Evolutionary conservation across 1,140 invertebrate genomes (phyloP), one percentile per base, ranked within the genome.

Genomic region (Tetramorium simillimum): DNA sequence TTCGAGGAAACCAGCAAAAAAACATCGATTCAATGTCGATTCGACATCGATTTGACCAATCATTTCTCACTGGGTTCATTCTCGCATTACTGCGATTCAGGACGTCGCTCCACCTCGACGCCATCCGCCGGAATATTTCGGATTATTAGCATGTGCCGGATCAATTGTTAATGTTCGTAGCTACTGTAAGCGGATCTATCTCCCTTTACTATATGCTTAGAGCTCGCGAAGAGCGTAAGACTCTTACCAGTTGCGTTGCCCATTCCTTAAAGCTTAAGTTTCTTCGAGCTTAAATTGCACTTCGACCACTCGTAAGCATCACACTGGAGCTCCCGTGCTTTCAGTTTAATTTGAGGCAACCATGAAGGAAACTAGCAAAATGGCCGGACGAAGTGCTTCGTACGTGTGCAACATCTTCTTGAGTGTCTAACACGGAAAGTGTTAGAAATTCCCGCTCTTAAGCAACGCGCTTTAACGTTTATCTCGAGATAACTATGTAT

Each of bases 191-290:
- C 43, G n/a, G 40, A 84, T 24, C n/a, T 21, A 49, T 60, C 80
- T 60, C 58, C 72, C 80, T 84, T 60, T n/a, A 49, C 53, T 46
- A 43, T 46, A 73, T 60, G 69, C 69, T 75, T 73, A 62, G n/a
- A 49, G 70, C 24, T 49, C 14, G 18, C 70, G 73, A 65, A 85
- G 73, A 85, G 33, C 82, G 46, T 85, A 85, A 86, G 75, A 46
- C 85, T 86, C 85, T 86, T 86, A 86, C 63, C 51, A 69, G 75
- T 86, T 86, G 76, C 75, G 75, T 85, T 65, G 60, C 82, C 46
- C 56, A 46, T 78, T 65, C 60, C 73, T 85, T 65, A 69, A 78
- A 81, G 62, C 78, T 86, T 70, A 86, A 81, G 76, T 78, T 72
- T 24, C 85, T 69, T 75, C 33, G 43, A 81, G 85, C 73, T 86